A percentile compares a stretch with the other conserved stretches of the same genome.
phyloP scores from a whole-genome alignment of 2,888 invertebrate species.

The Thymelicus acteon region DNA sequence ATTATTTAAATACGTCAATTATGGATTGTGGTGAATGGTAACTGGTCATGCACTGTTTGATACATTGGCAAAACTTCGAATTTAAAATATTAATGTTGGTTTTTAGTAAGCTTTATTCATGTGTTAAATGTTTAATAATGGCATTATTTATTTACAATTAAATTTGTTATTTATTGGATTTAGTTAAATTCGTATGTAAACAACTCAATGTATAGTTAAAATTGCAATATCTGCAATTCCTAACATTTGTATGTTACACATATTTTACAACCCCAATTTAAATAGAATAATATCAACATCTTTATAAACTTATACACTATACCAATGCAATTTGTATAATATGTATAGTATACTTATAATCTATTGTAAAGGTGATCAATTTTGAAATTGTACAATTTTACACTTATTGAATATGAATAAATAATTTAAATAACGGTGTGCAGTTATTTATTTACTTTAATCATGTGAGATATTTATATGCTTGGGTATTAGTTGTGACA shows the following conservation, averaged over 20 bases:
- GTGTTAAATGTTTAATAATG: background rate
- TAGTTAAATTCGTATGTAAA: background rate
- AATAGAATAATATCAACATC: conserved; percentile 21
- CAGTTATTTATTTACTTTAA: background rate
- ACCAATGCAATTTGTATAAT: conserved; percentile 49
- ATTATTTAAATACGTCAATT: background rate
- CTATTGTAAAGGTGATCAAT: conserved; percentile 57
- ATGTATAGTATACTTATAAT: conserved; percentile 49
- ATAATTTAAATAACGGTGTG: conserved; percentile 42
- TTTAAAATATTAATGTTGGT: background rate
- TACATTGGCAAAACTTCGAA: background rate
- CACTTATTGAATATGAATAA: conserved; percentile 66
- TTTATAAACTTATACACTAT: conserved; percentile 44
- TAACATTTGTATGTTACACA: background rate
- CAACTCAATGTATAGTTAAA: background rate
- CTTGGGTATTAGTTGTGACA: background rate
- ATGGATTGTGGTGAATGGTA: background rate
- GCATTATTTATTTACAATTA: conserved; percentile 17
- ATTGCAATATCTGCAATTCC: background rate
- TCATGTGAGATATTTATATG: too few relatives aligned
- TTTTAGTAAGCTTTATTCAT: background rate
- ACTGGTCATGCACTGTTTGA: background rate
- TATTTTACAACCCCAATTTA: conserved; percentile 18
- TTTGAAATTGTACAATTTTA: conserved; percentile 81
- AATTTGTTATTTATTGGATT: conserved; percentile 18